These are phyloP conservation scores for Biston betularia DNA, from an alignment of 2,888 invertebrate species.

Conservation along the genomic window DNA sequence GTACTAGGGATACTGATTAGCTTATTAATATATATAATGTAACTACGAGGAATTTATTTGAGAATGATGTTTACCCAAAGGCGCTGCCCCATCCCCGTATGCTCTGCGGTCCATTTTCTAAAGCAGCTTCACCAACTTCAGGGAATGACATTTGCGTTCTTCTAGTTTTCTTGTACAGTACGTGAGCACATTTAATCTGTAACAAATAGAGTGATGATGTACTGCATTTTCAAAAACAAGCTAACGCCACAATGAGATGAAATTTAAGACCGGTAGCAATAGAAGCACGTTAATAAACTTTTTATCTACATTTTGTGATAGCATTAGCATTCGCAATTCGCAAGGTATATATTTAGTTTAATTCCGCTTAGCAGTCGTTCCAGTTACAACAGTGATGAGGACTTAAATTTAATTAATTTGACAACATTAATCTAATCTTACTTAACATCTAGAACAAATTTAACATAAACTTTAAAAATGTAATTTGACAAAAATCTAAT, in stretches of 20 bases:
- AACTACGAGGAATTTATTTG: not conserved
- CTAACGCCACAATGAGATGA: no score
- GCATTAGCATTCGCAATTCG: not conserved
- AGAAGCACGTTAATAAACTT: not conserved
- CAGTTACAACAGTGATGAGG: no score
- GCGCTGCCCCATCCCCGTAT: constrained; percentile 87
- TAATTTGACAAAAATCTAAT: no score
- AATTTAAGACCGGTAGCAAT: not conserved
- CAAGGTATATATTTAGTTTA: no score
- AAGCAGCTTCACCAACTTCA: constrained; percentile 93
- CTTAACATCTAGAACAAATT: no score
- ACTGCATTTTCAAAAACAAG: no score
- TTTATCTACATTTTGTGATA: not conserved
- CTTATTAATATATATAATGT: no score
- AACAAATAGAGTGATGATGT: constrained; percentile 40
- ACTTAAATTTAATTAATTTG: no score
- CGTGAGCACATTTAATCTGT: constrained; percentile 94
- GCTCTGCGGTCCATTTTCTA: constrained; percentile 91
- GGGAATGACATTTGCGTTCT: constrained; percentile 93
- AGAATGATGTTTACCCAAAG: constrained; percentile 84
- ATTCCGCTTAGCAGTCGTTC: no score
- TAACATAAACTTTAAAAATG: no score
- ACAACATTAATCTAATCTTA: no score
- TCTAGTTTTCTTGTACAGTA: constrained; percentile 90
- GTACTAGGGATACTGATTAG: no score